phyloP scores from a whole-genome alignment of 2,113 vertebrate species.

The Cygnus buccinator region DNA sequence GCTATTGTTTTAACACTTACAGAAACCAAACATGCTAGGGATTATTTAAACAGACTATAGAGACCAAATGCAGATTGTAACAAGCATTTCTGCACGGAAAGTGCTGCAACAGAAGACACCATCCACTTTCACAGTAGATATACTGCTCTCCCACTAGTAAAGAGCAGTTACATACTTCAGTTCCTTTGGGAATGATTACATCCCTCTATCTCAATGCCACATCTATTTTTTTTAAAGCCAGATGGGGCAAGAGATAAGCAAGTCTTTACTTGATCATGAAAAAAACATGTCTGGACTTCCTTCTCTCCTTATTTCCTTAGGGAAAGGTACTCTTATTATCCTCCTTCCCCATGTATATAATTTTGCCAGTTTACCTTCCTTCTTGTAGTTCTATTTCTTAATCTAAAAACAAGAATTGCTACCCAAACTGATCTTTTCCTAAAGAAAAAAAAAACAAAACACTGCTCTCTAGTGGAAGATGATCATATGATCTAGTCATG shows the following conservation, averaged over 20 bases:
- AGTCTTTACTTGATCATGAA: background rate
- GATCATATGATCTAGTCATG: background rate
- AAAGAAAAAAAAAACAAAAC: slow-evolving; percentile 3
- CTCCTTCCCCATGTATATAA: accelerated
- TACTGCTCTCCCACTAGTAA: accelerated
- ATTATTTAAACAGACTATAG: background rate
- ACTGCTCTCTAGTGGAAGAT: slow-evolving; percentile 57
- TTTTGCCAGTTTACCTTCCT: background rate
- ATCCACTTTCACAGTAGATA: background rate
- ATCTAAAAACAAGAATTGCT: background rate
- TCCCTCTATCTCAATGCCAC: background rate
- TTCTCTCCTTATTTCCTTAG: background rate
- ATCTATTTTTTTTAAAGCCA: background rate
- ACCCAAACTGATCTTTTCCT: accelerated
- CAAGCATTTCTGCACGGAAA: background rate
- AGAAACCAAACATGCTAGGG: background rate
- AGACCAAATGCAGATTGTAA: background rate
- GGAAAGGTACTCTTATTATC: background rate
- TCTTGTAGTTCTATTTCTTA: background rate
- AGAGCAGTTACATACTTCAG: background rate
- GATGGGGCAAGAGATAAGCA: background rate
- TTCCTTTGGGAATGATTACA: background rate
- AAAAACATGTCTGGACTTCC: background rate
- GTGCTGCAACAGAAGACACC: accelerated
- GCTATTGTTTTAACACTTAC: background rate